Conservation (phyloP, 1,140 invertebrate species). For the Varroa destructor region DNA sequence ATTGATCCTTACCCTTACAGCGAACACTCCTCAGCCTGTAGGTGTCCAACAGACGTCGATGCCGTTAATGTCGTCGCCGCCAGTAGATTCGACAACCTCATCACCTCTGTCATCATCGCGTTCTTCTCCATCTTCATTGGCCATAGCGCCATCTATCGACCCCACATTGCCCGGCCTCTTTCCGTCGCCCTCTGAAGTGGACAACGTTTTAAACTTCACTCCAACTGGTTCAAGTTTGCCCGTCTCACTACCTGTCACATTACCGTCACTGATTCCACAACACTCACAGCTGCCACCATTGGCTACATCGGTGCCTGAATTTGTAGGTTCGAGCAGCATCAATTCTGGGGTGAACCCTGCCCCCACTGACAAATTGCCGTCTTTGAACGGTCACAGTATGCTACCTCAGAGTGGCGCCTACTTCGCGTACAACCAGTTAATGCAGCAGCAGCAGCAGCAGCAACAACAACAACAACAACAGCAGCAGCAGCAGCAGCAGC, state of each 20-base stretch:
- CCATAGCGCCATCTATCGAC: constrained; percentile 1
- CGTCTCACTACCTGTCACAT: too few relatives aligned
- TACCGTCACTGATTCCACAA: neutral
- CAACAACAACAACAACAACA: too few relatives aligned
- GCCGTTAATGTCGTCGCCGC: constrained; percentile 4
- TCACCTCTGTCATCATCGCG: constrained; percentile 19
- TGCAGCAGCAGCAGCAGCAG: neutral
- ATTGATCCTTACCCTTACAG: too few relatives aligned
- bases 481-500: neutral
- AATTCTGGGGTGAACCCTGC: neutral
- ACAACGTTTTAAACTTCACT: constrained; percentile 14
- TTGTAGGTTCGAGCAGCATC: too few relatives aligned
- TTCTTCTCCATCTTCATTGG: neutral
- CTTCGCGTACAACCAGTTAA: constrained; percentile 1
- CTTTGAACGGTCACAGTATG: neutral
- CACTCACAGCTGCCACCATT: neutral
- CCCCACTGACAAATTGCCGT: neutral
- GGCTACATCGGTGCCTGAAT: neutral
- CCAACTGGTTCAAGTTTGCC: neutral
- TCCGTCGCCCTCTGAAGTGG: neutral
- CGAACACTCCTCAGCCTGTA: too few relatives aligned
- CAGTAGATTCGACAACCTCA: constrained; percentile 10
- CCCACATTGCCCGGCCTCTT: neutral
- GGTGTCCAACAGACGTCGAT: neutral
- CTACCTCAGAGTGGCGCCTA: constrained; percentile 10